Evolutionary conservation across 2,888 invertebrate genomes (phyloP), one percentile per base, ranked within the genome.

Genomic region (Thymelicus sylvestris): DNA sequence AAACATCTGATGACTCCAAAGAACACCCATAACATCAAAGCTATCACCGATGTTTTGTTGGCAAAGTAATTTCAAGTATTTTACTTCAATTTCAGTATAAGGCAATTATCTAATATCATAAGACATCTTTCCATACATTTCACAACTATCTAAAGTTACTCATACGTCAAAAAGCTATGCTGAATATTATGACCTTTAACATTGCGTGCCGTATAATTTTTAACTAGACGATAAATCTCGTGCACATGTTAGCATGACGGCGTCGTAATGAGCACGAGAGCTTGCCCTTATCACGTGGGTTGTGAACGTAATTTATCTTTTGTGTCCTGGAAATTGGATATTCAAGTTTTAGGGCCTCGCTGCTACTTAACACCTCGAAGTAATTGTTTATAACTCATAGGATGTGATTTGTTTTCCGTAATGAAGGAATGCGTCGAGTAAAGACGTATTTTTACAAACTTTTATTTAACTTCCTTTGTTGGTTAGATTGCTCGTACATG

Each of bases 231-330:
- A 69, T 69, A 69, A 69, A 69, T 69, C 69, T 69, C 64, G 41
- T 50, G 50, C 59, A 69, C 69, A 69, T 60, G 69, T 59, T 69
- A 69, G 41, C 59, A 60, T 65, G 69, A 69, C 68, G 63, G 68
- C 38, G 61, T 0, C 63, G 63, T 68, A 68, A 68, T 68, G 68
- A 68, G 63, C 55, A 57, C 41, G 19, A 19, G 31, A 3, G 31
- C 31, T 3, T 31, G 68, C 68, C 68, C 68, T 68, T 62, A 68
- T 68, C 67, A 68, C 62, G 62, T 41, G 13, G n/a, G 44, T 41
- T 63, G 31, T 69, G 31, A 39, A 31, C 38, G 59, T 65, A 60
- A 64, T 69, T 59, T 69, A 59, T 69, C 64, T 69, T 50, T 69
- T 65, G 63, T 69, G 50, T 60, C 48, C 48, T 60, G 44, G n/a